These are phyloP conservation scores for Latrodectus hesperus DNA, from an alignment of 2,888 invertebrate species.

Conservation along the genomic window DNA sequence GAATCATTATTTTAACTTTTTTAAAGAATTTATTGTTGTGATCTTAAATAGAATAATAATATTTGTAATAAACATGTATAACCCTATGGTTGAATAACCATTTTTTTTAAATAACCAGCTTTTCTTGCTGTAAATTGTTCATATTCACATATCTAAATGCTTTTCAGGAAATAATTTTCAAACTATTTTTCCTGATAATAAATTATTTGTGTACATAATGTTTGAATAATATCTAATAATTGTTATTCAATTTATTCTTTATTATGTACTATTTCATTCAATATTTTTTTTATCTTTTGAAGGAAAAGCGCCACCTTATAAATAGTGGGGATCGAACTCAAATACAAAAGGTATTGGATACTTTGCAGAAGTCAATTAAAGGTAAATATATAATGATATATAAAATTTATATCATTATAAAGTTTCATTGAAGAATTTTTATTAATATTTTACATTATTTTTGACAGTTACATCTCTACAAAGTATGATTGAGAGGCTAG, in stretches of 20 bases:
- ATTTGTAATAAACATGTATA: no score
- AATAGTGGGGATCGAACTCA: slow-evolving; percentile 89
- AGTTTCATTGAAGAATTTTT: neutral
- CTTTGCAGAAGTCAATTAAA: slow-evolving; percentile 93
- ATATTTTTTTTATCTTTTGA: slow-evolving; percentile 71
- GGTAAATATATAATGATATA: slow-evolving; percentile 70
- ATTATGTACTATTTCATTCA: neutral
- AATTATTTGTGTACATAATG: no score
- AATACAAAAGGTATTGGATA: slow-evolving; percentile 92
- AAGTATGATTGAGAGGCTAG: slow-evolving; percentile 92
- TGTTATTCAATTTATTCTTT: neutral
- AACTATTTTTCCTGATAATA: no score
- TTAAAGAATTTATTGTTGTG: slow-evolving; percentile 37
- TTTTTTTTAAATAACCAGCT: no score
- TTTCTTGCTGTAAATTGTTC: no score
- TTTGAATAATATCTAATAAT: neutral
- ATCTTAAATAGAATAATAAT: neutral
- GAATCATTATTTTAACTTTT: no score
- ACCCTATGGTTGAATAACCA: no score
- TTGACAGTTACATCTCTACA: slow-evolving; percentile 86
- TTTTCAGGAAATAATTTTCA: no score
- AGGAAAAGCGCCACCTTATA: slow-evolving; percentile 89
- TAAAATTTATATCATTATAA: neutral
- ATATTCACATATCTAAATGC: no score
- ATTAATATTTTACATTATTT: slow-evolving; percentile 13